phyloP scores from a whole-genome alignment of 2,797 vertebrate genomes.

The Antennarius maculatus region DNA sequence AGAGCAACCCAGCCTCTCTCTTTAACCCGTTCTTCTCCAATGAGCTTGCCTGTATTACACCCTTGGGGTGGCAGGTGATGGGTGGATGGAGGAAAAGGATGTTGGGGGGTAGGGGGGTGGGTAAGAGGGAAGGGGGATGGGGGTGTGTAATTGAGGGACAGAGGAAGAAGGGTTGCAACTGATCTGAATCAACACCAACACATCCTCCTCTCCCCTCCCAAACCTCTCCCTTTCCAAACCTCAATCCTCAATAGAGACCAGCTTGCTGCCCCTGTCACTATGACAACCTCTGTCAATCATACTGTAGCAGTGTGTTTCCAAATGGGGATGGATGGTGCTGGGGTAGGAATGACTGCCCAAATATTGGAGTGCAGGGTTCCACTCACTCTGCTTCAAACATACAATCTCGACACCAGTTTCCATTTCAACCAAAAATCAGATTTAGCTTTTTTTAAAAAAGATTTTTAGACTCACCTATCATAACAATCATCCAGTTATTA shows the following conservation, averaged over 20 bases:
- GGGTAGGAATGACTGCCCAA: constrained; percentile 51
- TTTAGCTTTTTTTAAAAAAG: neutral
- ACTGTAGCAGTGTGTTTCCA: constrained; percentile 47
- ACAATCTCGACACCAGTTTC: too few species aligned
- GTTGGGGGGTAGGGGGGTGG: constrained; percentile 23
- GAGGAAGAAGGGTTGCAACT: constrained; percentile 71
- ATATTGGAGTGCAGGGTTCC: constrained; percentile 26
- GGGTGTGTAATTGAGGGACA: constrained; percentile 54
- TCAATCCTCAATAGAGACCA: constrained; percentile 70
- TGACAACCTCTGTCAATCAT: constrained; percentile 80
- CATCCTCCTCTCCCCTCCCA: constrained; percentile 49
- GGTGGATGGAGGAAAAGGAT: constrained; percentile 71
- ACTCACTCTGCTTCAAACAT: constrained; percentile 15
- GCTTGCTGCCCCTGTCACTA: constrained; percentile 72
- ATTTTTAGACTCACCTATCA: neutral
- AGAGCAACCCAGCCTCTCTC: constrained; percentile 76
- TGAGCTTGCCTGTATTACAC: constrained; percentile 74
- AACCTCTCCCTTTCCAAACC: constrained; percentile 39
- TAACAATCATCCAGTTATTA: too few species aligned
- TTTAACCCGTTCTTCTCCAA: constrained; percentile 93
- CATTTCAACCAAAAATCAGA: too few species aligned
- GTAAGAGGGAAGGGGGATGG: constrained; percentile 18
- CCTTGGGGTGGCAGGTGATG: constrained; percentile 80
- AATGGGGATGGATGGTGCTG: constrained; percentile 41
- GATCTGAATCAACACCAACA: constrained; percentile 79